phyloP scores from a whole-genome alignment of 2,113 vertebrate genomes.

The Ammodramus savannarum region DNA sequence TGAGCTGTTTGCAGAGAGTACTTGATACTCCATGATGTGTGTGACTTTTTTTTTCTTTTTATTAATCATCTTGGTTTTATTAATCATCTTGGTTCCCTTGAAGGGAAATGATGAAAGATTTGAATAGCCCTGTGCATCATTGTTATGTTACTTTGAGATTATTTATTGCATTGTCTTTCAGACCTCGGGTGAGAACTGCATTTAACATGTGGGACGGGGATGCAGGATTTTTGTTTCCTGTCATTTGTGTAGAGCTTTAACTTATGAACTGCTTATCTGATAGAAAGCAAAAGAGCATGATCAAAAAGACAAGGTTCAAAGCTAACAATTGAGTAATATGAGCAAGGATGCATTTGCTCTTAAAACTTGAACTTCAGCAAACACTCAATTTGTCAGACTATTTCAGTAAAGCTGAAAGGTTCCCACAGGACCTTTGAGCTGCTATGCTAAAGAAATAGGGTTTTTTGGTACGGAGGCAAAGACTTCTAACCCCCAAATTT shows the following conservation, averaged over 20 bases:
- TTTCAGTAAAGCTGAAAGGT: not conserved
- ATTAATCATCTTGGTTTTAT: not conserved
- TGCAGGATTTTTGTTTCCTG: constrained; percentile 16
- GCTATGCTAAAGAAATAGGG: not conserved
- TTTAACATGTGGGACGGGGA: not conserved
- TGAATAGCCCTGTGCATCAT: not conserved
- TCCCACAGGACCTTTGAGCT: not conserved
- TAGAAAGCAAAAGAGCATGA: not conserved
- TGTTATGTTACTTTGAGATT: not conserved
- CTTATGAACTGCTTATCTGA: not conserved
- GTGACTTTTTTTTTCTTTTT: not conserved
- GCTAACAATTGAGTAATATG: not conserved
- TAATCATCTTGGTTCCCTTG: not conserved
- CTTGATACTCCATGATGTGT: not conserved
- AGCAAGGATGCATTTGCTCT: constrained; percentile 39
- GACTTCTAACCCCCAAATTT: not conserved
- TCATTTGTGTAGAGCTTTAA: not conserved
- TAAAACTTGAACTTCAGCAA: not conserved
- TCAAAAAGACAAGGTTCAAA: not conserved
- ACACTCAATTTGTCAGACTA: not conserved
- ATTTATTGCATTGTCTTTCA: not conserved
- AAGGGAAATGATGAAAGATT: not conserved
- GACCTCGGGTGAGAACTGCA: not conserved
- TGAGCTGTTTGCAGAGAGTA: not conserved
- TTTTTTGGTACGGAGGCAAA: not conserved